Evolutionary conservation across 2,797 vertebrate species (phyloP).

Genomic region (Semotilus atromaculatus): DNA sequence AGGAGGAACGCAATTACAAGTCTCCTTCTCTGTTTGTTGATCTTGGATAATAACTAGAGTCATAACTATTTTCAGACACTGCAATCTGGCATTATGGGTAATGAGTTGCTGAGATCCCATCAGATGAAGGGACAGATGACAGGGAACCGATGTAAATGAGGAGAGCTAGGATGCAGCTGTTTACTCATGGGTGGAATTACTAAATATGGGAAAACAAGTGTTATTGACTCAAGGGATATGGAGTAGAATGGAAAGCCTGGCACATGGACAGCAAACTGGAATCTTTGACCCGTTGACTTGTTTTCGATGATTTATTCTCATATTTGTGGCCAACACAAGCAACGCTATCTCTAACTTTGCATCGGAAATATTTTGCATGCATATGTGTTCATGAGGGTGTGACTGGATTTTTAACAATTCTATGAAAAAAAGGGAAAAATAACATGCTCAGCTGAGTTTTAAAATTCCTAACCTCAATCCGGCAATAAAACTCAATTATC

Average conservation of each 20-base stretch:
- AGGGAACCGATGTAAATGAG: constrained; percentile 43
- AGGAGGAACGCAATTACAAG: constrained; percentile 25
- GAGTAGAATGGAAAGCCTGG: constrained; percentile 71
- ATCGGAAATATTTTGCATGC: constrained; percentile 20
- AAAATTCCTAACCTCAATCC: constrained; percentile 35
- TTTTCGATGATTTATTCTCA: constrained; percentile 62
- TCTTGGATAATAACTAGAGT: constrained; percentile 51
- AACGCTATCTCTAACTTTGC: constrained; percentile 37
- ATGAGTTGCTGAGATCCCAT: constrained; percentile 45
- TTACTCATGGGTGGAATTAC: constrained; percentile 72
- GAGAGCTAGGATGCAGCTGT: constrained; percentile 64
- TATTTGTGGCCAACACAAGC: constrained; percentile 68
- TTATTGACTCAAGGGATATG: constrained; percentile 63
- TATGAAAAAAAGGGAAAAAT: constrained; percentile 54
- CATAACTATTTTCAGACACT: constrained; percentile 60
- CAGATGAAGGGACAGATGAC: constrained; percentile 34
- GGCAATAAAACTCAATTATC: constrained; percentile 34
- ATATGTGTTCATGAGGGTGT: constrained; percentile 2
- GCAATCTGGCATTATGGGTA: constrained; percentile 55
- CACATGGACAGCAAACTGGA: constrained; percentile 67
- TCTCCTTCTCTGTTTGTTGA: constrained; percentile 49
- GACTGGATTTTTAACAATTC: constrained; percentile 14
- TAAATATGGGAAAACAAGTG: constrained; percentile 76
- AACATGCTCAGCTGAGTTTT: constrained; percentile 42
- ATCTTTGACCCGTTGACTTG: constrained; percentile 63